Evolutionary conservation across 2,113 vertebrate genomes (phyloP).

Genomic region (Rhinoptilus africanus): DNA sequence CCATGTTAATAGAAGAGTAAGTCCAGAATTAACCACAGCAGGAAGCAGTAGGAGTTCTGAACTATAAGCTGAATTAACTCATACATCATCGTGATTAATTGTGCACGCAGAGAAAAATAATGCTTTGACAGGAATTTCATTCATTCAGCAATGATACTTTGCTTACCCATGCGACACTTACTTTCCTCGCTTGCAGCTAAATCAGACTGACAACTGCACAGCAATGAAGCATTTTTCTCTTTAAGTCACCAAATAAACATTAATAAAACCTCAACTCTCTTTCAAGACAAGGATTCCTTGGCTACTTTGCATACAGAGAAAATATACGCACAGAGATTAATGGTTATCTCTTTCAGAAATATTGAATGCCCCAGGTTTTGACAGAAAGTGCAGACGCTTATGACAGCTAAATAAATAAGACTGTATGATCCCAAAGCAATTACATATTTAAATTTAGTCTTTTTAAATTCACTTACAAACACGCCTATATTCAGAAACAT

Average conservation of each 20-base stretch:
- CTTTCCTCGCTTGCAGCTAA: neutral
- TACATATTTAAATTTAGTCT: fast-evolving
- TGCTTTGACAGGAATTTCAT: slow-evolving; percentile 1
- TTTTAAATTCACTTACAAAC: neutral
- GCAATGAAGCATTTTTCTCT: neutral
- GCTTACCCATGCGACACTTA: neutral
- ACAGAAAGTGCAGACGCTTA: neutral
- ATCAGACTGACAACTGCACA: neutral
- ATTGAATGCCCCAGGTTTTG: fast-evolving
- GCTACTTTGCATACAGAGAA: neutral
- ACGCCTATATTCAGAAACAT: neutral
- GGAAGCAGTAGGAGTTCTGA: slow-evolving; percentile 41
- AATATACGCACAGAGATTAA: neutral
- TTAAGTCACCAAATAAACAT: neutral
- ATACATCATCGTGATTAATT: neutral
- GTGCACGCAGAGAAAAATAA: neutral
- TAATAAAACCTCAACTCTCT: neutral
- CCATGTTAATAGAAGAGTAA: slow-evolving; percentile 29
- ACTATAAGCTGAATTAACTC: slow-evolving; percentile 20
- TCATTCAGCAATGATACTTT: neutral
- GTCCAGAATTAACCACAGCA: slow-evolving; percentile 40
- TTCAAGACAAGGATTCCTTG: neutral
- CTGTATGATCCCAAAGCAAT: neutral
- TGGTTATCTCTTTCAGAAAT: neutral
- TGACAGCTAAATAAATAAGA: neutral